Conservation (phyloP, 2,888 invertebrate genomes). For the Machimus rusticus region DNA sequence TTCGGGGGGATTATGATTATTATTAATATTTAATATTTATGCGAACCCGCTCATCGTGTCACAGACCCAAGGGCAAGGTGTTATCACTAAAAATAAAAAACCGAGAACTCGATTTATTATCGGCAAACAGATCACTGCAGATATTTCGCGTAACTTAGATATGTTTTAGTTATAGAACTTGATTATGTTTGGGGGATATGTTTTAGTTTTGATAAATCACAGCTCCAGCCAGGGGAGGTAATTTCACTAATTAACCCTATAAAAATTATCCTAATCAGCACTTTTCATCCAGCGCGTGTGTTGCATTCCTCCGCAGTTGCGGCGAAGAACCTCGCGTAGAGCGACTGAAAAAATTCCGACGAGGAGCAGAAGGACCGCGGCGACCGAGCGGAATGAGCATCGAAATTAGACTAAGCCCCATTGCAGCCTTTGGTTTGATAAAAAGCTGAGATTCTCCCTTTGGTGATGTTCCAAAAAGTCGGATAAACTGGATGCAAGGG, state of each 20-base stretch:
- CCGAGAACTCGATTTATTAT: neutral
- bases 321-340: neutral
- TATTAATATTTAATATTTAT: neutral
- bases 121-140: neutral
- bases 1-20: neutral
- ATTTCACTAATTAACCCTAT: neutral
- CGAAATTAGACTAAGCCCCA: constrained; percentile 36
- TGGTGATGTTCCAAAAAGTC: constrained; percentile 25
- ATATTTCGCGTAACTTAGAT: neutral
- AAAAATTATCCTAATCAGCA: neutral
- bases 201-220: neutral
- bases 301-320: neutral
- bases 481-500: constrained; percentile 11
- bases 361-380: neutral
- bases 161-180: neutral
- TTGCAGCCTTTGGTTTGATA: constrained; percentile 26
- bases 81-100: neutral
- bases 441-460: constrained; percentile 32
- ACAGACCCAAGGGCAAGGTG: neutral
- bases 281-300: neutral
- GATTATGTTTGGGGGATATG: neutral
- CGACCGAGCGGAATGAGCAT: constrained; percentile 27
- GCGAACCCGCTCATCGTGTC: neutral
- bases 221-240: neutral
- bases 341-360: neutral